Percentiles rank a stretch among this genome's conserved stretches.
Conservation (phyloP, 2,113 vertebrate species). For the Ophthalmolycus amberensis region DNA sequence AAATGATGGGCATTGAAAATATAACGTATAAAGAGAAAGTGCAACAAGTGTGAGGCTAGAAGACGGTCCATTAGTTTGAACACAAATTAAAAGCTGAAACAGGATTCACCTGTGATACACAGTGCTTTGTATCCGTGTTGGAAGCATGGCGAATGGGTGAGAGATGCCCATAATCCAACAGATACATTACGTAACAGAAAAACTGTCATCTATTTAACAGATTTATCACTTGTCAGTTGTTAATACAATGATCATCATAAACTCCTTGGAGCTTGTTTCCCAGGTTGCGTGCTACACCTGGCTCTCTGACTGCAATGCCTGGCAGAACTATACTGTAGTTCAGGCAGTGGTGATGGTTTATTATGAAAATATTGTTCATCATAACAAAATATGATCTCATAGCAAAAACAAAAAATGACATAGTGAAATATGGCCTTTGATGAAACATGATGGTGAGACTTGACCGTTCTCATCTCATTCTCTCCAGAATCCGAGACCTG, state of each 20-base stretch:
- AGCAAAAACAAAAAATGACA: conserved; percentile 20
- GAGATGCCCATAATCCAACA: not conserved
- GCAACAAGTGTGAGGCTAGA: not conserved
- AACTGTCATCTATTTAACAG: not conserved
- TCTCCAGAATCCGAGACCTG: not conserved
- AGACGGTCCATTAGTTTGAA: not conserved
- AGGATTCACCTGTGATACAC: not conserved
- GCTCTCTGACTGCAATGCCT: not conserved
- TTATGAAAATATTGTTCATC: conserved; percentile 8
- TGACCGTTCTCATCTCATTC: not conserved
- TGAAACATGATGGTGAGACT: not conserved
- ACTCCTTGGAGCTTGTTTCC: conserved; percentile 3
- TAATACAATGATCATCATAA: not conserved
- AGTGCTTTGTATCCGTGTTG: not conserved
- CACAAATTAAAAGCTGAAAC: not conserved
- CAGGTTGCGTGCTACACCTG: not conserved
- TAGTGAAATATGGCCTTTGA: not conserved
- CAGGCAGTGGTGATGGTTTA: not conserved
- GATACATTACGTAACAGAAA: not conserved
- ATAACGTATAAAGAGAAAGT: not conserved
- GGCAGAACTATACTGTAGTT: not conserved
- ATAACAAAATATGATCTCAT: not conserved
- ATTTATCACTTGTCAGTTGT: not conserved
- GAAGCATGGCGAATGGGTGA: not conserved
- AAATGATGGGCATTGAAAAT: not conserved